A percentile compares a stretch with the other conserved stretches of the same genome.
These are phyloP conservation scores for Delichon dasypus DNA, from an alignment of 2,797 vertebrate genomes.

Conservation along the genomic window DNA sequence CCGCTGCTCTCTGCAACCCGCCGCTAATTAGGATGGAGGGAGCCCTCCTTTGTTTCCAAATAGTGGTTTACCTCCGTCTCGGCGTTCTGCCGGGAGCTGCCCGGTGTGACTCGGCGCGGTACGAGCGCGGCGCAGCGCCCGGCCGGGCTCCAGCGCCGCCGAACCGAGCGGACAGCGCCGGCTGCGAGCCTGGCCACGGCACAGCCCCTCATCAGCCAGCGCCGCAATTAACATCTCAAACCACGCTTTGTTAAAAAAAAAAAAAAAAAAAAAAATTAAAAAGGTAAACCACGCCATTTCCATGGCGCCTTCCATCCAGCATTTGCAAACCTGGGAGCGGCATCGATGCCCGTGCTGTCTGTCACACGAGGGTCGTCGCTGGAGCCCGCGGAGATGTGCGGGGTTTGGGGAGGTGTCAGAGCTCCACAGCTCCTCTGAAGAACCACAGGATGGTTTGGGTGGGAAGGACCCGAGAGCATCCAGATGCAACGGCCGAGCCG, in stretches of 20 bases:
- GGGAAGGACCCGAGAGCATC: background rate
- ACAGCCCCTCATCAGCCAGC: conserved; percentile 38
- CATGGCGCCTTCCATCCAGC: background rate
- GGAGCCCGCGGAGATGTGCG: background rate
- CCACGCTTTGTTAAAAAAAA: background rate
- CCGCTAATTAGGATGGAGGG: conserved; percentile 72
- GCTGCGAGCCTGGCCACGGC: background rate
- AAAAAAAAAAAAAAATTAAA: no score
- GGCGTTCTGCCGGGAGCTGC: conserved; percentile 55
- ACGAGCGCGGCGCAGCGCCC: conserved; percentile 46
- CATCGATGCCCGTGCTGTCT: rapidly evolving
- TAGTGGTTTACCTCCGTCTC: conserved; percentile 17
- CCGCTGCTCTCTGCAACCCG: conserved; percentile 49
- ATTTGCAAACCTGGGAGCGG: conserved; percentile 18
- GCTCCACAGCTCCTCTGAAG: background rate
- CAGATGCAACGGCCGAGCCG: rapidly evolving
- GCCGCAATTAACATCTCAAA: conserved; percentile 30
- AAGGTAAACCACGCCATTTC: background rate
- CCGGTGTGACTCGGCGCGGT: conserved; percentile 16
- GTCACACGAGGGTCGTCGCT: background rate
- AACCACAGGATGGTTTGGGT: background rate
- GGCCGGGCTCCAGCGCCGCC: background rate
- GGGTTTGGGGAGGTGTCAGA: background rate
- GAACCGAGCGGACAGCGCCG: no score
- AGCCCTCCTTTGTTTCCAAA: conserved; percentile 64